These are phyloP conservation scores for Cepaea hortensis DNA, from an alignment of 2,888 invertebrate genomes.

Conservation along the genomic window DNA sequence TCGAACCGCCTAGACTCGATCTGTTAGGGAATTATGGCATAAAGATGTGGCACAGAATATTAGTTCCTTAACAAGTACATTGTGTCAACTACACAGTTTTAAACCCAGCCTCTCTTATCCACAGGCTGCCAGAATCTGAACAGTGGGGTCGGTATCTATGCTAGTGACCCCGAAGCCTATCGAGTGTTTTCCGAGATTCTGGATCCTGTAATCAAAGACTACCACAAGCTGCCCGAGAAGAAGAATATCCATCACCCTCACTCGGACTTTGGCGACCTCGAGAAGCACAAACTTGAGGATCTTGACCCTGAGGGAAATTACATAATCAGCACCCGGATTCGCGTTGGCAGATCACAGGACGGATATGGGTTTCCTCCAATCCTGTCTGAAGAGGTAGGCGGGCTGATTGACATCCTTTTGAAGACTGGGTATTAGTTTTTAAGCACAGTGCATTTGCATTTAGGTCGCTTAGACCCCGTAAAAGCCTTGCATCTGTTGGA, in stretches of 20 bases:
- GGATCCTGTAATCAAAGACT: conserved; percentile 76
- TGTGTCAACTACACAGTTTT: background rate
- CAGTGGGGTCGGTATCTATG: conserved; percentile 82
- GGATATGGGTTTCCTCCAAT: conserved; percentile 79
- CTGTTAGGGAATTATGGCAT: no score
- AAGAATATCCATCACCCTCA: conserved; percentile 78
- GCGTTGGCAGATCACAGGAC: conserved; percentile 70
- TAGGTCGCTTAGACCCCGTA: no score
- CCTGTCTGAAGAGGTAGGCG: conserved; percentile 82
- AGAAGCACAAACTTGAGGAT: conserved; percentile 83
- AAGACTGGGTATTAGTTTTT: no score
- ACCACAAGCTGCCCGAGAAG: conserved; percentile 62
- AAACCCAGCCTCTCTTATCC: background rate
- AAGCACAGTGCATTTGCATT: no score
- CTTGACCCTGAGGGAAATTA: conserved; percentile 88
- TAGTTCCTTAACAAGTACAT: no score
- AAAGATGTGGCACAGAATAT: no score
- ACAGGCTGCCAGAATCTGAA: conserved; percentile 84
- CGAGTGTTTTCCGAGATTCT: conserved; percentile 64
- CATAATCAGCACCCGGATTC: conserved; percentile 80
- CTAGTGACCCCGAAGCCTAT: conserved; percentile 69
- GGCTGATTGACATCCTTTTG: no score
- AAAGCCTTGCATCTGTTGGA: no score
- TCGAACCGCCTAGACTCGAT: no score
- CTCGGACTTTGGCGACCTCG: conserved; percentile 90